Evolutionary conservation across 2,797 vertebrate genomes (phyloP).

Genomic region (Glossophaga mutica): DNA sequence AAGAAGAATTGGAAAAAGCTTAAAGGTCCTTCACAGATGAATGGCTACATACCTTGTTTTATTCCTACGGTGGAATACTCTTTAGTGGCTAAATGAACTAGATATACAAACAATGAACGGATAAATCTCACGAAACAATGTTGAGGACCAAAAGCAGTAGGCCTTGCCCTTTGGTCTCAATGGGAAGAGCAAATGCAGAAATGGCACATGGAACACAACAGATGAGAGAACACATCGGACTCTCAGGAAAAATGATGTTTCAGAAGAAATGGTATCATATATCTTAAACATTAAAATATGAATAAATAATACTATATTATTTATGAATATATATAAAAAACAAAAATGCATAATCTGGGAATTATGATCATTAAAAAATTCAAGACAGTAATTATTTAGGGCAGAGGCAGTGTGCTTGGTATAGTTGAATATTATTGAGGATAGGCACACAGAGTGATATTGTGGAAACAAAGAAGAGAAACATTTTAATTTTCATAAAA

Average conservation of each 20-base stretch:
- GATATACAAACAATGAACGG: neutral
- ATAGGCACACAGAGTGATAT: neutral
- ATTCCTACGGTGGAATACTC: neutral
- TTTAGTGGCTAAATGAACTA: neutral
- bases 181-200: constrained; percentile 87
- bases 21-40: neutral
- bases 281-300: neutral
- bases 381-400: neutral
- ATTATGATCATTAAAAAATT: neutral
- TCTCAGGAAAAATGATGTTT: constrained; percentile 76
- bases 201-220: constrained; percentile 85
- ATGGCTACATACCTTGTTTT: neutral
- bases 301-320: neutral
- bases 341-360: neutral
- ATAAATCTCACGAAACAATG: neutral
- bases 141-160: constrained; percentile 62
- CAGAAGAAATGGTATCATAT: neutral
- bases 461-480: neutral
- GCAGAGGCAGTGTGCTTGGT: neutral
- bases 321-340: neutral
- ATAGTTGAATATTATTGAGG: neutral
- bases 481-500: neutral
- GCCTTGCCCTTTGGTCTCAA: constrained; percentile 91
- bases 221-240: constrained; percentile 88
- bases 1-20: neutral